These are phyloP conservation scores for Kryphioiulus occultus DNA, from an alignment of 2,888 invertebrate species.

Conservation along the genomic window DNA sequence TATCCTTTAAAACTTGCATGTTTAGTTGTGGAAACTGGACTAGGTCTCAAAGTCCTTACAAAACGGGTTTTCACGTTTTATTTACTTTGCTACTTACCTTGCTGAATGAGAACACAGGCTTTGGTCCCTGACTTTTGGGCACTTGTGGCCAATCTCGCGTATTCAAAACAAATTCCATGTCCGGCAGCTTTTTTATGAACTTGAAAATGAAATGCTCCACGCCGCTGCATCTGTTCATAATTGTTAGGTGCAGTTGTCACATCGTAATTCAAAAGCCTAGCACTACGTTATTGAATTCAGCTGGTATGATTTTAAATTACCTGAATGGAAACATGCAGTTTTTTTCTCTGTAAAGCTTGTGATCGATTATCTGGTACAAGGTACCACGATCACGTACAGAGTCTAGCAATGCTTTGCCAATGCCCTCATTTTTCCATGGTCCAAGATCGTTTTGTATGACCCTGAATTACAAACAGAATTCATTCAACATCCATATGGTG, in stretches of 20 bases:
- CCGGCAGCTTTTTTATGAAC: slow-evolving; percentile 72
- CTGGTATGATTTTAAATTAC: too few relatives aligned
- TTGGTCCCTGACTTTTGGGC: slow-evolving; percentile 67
- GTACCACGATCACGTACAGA: slow-evolving; percentile 70
- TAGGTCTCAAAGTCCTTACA: too few relatives aligned
- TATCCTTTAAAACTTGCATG: too few relatives aligned
- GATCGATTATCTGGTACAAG: slow-evolving; percentile 82
- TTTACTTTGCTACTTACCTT: too few relatives aligned
- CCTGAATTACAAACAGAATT: slow-evolving; percentile 59
- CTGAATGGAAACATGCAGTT: slow-evolving; percentile 89
- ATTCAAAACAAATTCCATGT: slow-evolving; percentile 88
- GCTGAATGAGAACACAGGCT: slow-evolving; percentile 95
- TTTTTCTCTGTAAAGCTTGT: slow-evolving; percentile 80
- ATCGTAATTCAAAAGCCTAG: not conserved
- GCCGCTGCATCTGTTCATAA: slow-evolving; percentile 75
- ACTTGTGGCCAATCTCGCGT: slow-evolving; percentile 94
- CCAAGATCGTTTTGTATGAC: slow-evolving; percentile 75
- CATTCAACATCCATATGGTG: too few relatives aligned
- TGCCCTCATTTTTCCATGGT: slow-evolving; percentile 73
- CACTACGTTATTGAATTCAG: too few relatives aligned
- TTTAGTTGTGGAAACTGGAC: too few relatives aligned
- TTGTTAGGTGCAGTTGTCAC: not conserved
- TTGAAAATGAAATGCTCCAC: slow-evolving; percentile 85
- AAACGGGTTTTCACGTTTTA: too few relatives aligned
- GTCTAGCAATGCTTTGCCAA: slow-evolving; percentile 72